phyloP scores from a whole-genome alignment of 2,113 vertebrate species.

The Entomyzon cyanotis region DNA sequence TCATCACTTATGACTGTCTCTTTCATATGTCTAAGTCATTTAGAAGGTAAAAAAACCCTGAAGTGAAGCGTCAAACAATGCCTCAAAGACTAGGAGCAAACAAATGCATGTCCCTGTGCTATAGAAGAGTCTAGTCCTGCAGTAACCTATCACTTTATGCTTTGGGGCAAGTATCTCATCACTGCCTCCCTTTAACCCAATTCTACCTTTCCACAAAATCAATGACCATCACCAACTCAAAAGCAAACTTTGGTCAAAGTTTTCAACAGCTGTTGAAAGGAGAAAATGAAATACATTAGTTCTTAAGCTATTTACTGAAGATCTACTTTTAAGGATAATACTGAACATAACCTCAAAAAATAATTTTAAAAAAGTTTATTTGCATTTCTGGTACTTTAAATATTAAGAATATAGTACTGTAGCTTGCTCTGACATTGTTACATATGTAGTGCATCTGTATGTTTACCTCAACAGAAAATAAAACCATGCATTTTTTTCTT shows the following conservation, averaged over 20 bases:
- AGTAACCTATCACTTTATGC: background rate
- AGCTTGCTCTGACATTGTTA: background rate
- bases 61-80: background rate
- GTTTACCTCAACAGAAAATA: background rate
- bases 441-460: background rate
- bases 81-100: background rate
- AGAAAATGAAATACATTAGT: background rate
- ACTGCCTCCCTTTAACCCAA: background rate
- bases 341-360: background rate
- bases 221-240: background rate
- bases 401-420: background rate
- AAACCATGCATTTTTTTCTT: background rate
- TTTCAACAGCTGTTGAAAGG: background rate
- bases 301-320: background rate
- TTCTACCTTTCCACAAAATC: background rate
- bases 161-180: background rate
- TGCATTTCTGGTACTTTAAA: background rate
- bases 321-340: background rate
- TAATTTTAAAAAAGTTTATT: background rate
- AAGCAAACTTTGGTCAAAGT: background rate
- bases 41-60: fast-evolving
- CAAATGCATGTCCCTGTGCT: background rate
- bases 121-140: background rate
- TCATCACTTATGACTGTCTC: background rate
- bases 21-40: background rate